Conservation (phyloP, 2,113 vertebrate species). For the Monopterus albus region DNA sequence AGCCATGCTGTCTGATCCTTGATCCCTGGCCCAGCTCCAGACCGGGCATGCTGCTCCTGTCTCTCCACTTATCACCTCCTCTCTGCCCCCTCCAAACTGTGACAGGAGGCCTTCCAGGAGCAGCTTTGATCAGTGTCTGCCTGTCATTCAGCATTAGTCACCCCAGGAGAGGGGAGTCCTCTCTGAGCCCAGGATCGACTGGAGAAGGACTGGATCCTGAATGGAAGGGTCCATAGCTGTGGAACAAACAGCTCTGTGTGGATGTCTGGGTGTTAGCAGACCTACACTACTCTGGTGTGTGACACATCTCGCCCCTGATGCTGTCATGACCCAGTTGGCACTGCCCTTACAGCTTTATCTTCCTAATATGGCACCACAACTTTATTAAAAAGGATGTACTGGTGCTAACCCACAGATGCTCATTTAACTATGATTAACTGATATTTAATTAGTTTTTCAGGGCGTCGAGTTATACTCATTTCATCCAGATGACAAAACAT, state of each 20-base stretch:
- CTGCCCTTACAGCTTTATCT: constrained; percentile 77
- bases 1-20: constrained; percentile 74
- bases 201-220: constrained; percentile 49
- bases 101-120: constrained; percentile 73
- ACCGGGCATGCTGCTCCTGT: constrained; percentile 71
- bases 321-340: constrained; percentile 70
- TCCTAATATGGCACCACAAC: constrained; percentile 45
- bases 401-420: constrained; percentile 56
- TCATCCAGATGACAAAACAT: constrained; percentile 40
- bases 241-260: constrained; percentile 76
- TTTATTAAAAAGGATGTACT: constrained; percentile 54
- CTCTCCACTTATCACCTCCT: constrained; percentile 70
- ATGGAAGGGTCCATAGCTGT: constrained; percentile 59
- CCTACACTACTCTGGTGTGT: constrained; percentile 71
- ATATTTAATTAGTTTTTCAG: constrained; percentile 65
- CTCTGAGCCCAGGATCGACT: constrained; percentile 54
- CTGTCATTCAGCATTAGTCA: constrained; percentile 81
- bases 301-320: constrained; percentile 77
- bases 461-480: constrained; percentile 18
- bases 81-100: constrained; percentile 60
- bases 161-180: constrained; percentile 60
- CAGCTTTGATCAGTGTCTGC: constrained; percentile 78
- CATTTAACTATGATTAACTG: constrained; percentile 53
- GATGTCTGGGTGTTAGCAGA: constrained; percentile 71
- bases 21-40: constrained; percentile 73